Evolutionary conservation across 1,140 invertebrate genomes (phyloP), one percentile per base, ranked within the genome.

Genomic region (Campoletis sonorensis): DNA sequence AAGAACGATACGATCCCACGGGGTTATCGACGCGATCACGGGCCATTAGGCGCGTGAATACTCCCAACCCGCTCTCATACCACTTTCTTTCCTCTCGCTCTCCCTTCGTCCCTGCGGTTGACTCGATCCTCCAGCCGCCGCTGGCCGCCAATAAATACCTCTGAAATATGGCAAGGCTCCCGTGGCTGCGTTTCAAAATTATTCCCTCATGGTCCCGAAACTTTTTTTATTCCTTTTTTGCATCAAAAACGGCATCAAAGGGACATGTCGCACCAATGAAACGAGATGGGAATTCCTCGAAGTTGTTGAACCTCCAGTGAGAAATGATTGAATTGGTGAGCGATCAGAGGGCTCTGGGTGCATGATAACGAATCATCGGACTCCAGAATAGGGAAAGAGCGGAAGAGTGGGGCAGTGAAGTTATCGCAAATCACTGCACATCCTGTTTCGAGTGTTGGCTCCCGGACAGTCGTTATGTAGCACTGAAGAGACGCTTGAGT

Each of bases 1-100:
- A 79, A 79, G 67, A 79, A 81, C 78, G 77, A 79, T 80, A 72
- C 72, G 80, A 37, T 71, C 78, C 79, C 72, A 30, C 77, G 67
- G 54, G 70, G 85, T 81, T 84, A 83, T 86, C 85, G 85, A 82
- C 72, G 82, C 75, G 80, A 85, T 85, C 83, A 84, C 82, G 81
- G 85, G 51, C 85, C 85, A 86, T 86, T 86, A 84, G 83, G 79
- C 83, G 79, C 85, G 76, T 78, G 76, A 78, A 78, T 78, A 78
- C 76, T 78, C 76, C 76, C 76, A 61, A 61, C 76, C 33, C 40
- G 40, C 76, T 13, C 54, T 77, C 61, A 26, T 27, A 10, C 61
- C 72, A 16, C 51, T 27, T 21, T 64, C 10, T 30, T 33, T 61
- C 49, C 72, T 75, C 72, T 30, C 51, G 23, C 4, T 51, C 13